phyloP scores from a whole-genome alignment of 1,140 invertebrate genomes.

The Melanaphis sacchari region DNA sequence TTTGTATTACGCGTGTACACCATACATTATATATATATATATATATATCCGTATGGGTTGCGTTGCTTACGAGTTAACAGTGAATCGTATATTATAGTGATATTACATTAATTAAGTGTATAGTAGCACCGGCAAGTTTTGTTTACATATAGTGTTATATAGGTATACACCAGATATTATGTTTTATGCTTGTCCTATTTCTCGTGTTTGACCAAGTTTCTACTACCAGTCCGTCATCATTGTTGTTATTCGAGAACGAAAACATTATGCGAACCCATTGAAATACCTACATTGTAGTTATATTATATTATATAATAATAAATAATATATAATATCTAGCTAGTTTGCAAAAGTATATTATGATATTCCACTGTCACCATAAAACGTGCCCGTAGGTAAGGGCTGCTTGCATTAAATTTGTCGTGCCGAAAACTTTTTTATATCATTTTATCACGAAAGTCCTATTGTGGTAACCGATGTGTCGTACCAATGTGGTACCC shows the following conservation, averaged over 20 bases:
- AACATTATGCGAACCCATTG: not conserved
- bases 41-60: not conserved
- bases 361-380: not conserved
- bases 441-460: conserved; percentile 3
- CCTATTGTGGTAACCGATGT: not conserved
- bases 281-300: not conserved
- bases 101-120: conserved; percentile 12
- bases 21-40: not conserved
- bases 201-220: not conserved
- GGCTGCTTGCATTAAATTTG: not conserved
- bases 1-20: not conserved
- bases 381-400: not conserved
- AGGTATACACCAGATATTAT: not conserved
- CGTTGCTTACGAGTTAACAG: not conserved
- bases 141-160: not conserved
- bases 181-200: not conserved
- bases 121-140: not conserved
- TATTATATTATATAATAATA: not conserved
- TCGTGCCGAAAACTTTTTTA: conserved; percentile 28
- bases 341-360: not conserved
- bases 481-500: not conserved
- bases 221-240: not conserved
- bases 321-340: not conserved
- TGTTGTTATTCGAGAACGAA: not conserved
- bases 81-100: not conserved